phyloP scores from a whole-genome alignment of 2,888 invertebrate species.

The Gastracanthus pulcherrimus region DNA sequence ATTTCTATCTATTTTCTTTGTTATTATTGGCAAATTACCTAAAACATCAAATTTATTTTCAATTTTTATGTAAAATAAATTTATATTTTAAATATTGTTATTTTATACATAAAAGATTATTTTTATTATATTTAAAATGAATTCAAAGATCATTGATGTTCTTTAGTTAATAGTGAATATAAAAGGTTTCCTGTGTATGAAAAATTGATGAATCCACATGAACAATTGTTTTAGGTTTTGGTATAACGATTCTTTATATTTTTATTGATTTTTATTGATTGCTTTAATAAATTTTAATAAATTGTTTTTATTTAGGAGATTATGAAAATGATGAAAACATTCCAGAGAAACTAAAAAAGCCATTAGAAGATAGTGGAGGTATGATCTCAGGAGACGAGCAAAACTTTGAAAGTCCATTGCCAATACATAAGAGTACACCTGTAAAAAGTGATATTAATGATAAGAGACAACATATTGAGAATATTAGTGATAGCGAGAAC shows the following conservation, averaged over 20 bases:
- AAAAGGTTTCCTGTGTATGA: too few relatives aligned
- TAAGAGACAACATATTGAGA: slow-evolving; percentile 48
- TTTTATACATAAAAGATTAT: too few relatives aligned
- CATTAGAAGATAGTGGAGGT: slow-evolving; percentile 2
- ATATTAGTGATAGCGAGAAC: slow-evolving; percentile 58
- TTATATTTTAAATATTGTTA: too few relatives aligned
- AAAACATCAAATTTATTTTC: too few relatives aligned
- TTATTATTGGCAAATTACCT: too few relatives aligned
- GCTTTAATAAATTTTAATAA: not conserved
- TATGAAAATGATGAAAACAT: slow-evolving; percentile 22
- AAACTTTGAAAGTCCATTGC: slow-evolving; percentile 25
- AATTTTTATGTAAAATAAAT: too few relatives aligned
- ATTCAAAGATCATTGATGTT: too few relatives aligned
- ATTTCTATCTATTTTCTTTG: too few relatives aligned
- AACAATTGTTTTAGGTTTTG: not conserved
- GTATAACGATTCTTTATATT: not conserved
- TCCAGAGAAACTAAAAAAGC: not conserved
- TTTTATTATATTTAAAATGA: too few relatives aligned
- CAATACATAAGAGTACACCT: slow-evolving; percentile 54
- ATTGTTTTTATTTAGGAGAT: slow-evolving; percentile 1
- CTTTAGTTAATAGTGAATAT: too few relatives aligned
- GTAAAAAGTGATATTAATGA: slow-evolving; percentile 52
- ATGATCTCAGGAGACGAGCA: slow-evolving; percentile 2
- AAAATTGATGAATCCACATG: too few relatives aligned
- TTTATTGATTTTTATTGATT: too few relatives aligned